Evolutionary conservation across 2,797 vertebrate species (phyloP), one percentile per base, ranked within the genome.

Genomic region (Microchirus variegatus): DNA sequence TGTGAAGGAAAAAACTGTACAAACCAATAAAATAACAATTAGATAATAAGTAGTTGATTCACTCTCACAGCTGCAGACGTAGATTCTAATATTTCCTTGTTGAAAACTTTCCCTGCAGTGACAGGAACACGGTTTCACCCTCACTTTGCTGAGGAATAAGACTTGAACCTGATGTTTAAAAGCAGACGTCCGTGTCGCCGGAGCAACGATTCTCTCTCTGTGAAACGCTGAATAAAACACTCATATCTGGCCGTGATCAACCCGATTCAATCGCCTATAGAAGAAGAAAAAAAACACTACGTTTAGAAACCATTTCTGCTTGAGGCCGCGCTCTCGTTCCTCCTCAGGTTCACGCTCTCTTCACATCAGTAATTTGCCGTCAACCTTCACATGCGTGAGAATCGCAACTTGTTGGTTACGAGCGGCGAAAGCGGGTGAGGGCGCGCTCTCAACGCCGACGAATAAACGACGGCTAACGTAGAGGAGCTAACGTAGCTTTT

Each of bases 401-500:
- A 92, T 90, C 86, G 89, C 90, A 92, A 91, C 88, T 90, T 90
- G 87, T 89, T 91, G 89, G 84, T 92, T 91, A 91, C 90, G 87
- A 90, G 87, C 88, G 82, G 82, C 85, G 85, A 89, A 84, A 84
- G 88, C 83, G 22, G 22, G 3, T 5, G 86, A 84, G 83, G 84
- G 82, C 86, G 83, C 88, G 78, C 78, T 87, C 84, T 87, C 90
- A 93, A 93, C 93, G 87, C 87, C 90, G 62, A 91, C 92, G 90
- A 93, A 92, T 91, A 91, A 91, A 91, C 89, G 91, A 91, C 91
- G 89, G 79, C 75, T 84, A 55, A 17, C 61, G n/a, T n/a, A n/a
- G n/a, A 80, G 83, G 80, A 90, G 84, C 82, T 82, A 83, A 31
- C 61, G 77, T 87, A 77, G 83, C 75, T 80, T 70, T 86, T 31